Evolutionary conservation across 1,140 invertebrate genomes (phyloP), one percentile per base, ranked within the genome.

Genomic region (Temnothorax nylanderi): DNA sequence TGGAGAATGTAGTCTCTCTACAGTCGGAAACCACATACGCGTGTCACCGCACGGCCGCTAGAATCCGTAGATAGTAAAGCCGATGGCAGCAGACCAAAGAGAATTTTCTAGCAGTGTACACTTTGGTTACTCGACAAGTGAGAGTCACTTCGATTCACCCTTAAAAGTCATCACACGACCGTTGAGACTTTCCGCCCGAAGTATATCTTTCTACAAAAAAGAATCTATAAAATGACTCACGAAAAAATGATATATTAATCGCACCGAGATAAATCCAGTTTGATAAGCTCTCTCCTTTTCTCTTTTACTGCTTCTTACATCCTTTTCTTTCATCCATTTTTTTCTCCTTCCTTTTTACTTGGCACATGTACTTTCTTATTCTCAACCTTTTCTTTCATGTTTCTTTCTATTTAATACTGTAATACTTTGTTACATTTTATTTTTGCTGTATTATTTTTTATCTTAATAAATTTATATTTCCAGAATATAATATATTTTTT

Each of bases 81-180:
- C 91, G 92, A 93, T 94, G 94, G 93, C 92, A 93, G 90, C 89
- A 85, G 90, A 92, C 92, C 93, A 95, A 95, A 95, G 94, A 94
- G 94, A 95, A 95, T 95, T 94, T 92, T 87, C 92, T 93, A 95
- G 94, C 92, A 93, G 88, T 75, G 91, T 90, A 88, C 89, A 90
- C 88, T 90, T 81, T 84, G 85, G 85, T 89, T 87, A 86, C 91
- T 94, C 93, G 90, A 92, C 93, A 93, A 94, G 84, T 88, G 74
- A 41, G 78, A 95, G 94, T 93, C 93, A 92, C 92, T 94, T 92
- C 89, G 89, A 95, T 93, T 92, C 91, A 91, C 89, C 91, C 85
- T 94, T 94, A 92, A 92, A 92, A 95, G 90, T 94, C 92, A 93
- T 91, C 74, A 64, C 54, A 10, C 13, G 13, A 62, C 18, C 10